Base-by-base conservation (phyloP, 2,888 invertebrate genomes). In the Pantelozetes paolii region DNA sequence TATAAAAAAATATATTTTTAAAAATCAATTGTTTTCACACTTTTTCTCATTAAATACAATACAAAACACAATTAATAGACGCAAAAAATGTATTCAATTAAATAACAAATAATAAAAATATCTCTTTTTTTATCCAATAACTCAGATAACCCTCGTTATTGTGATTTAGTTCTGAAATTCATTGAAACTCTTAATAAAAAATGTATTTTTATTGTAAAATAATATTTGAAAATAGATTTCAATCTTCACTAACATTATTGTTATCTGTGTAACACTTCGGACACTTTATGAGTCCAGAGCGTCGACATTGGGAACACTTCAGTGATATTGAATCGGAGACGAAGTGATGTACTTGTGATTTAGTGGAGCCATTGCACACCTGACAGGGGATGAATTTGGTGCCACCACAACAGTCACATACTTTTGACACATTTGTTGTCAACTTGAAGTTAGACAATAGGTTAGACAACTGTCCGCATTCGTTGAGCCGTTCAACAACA, bases 331-430 rank as follows among this genome's bases (percentile, higher is more conserved):
- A 71, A 40, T 59, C 73, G 30, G 30, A 20, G 5, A 40, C 23
- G 36, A 75, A 75, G 62, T 75, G 75, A 45, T 74, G 75, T 2
- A 75, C 30, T 2, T 28, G 15, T 6, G 74, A 72, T 67, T 74
- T 74, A 2, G 67, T 48, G 11, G 75, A 75, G 13, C 75, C 75
- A 45, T 71, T 48, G 48, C 75, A 75, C 18, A 18, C 36, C 23
- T 69, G 32, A 36, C 75, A 75, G n/a, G 73, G 73, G 15, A 75
- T 71, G 36, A 74, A 75, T 11, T 59, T 30, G 9, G 73, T 40
- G 15, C 57, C 70, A 20, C 75, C 75, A 50, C 75, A 75, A 48
- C 73, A 73, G 9, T 28, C 20, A 23, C 75, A 75, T 8, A 30
- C 67, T 54, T 71, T 50, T 26, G 20, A 23, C 5, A 20, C 45